Evolutionary conservation across 2,888 invertebrate species (phyloP).

Genomic region (Pemphredon lugubris): DNA sequence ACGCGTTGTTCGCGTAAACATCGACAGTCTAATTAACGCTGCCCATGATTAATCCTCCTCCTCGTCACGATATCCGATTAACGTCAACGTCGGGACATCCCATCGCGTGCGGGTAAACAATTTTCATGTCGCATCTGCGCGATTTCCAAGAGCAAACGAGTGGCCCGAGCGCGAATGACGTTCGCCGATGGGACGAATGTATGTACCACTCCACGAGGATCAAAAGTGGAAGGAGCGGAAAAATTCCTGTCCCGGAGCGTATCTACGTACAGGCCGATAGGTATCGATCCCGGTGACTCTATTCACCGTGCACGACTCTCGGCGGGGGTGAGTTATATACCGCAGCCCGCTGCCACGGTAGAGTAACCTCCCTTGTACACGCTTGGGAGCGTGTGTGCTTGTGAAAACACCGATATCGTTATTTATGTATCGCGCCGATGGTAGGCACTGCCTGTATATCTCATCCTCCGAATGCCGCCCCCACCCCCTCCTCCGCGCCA

Average conservation of each 20-base stretch:
- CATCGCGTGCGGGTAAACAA: too few species aligned
- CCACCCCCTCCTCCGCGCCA: neutral
- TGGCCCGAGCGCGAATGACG: neutral
- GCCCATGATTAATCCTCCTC: neutral
- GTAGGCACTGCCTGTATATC: conserved; percentile 57
- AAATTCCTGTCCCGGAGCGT: conserved; percentile 61
- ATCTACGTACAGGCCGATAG: conserved; percentile 72
- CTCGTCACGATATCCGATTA: too few species aligned
- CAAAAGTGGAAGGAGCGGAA: conserved; percentile 42
- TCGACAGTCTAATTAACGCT: neutral
- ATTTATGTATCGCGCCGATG: conserved; percentile 77
- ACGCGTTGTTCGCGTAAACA: too few species aligned
- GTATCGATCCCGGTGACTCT: conserved; percentile 75
- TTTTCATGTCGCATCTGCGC: too few species aligned
- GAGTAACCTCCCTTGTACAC: conserved; percentile 74
- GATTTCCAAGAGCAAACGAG: neutral
- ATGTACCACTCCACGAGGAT: conserved; percentile 7
- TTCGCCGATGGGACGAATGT: neutral
- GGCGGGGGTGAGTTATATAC: conserved; percentile 72
- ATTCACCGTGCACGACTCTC: conserved; percentile 73
- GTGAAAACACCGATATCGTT: conserved; percentile 79
- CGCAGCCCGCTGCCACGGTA: conserved; percentile 61
- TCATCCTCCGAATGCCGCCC: conserved; percentile 52
- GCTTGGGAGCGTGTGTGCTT: conserved; percentile 71
- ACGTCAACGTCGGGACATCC: too few species aligned